These are phyloP conservation scores for Bujurquina vittata DNA, from an alignment of 2,113 vertebrate species.

Conservation along the genomic window DNA sequence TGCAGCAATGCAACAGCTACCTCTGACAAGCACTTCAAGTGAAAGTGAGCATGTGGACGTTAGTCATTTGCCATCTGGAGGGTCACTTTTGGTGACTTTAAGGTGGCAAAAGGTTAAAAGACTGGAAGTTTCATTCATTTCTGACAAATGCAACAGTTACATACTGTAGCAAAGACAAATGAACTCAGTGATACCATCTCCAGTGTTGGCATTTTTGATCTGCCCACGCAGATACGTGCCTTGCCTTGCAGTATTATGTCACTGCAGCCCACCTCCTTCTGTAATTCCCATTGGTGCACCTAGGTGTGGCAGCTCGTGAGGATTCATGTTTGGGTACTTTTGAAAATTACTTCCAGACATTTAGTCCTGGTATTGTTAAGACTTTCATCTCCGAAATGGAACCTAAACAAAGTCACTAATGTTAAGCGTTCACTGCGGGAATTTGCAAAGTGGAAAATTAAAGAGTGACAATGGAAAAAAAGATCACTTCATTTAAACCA, in stretches of 20 bases:
- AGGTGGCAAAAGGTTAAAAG: constrained; percentile 41
- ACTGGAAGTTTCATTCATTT: constrained; percentile 21
- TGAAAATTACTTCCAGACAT: not conserved
- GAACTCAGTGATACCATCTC: constrained; percentile 11
- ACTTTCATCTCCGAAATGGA: not conserved
- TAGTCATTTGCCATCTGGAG: constrained; percentile 65
- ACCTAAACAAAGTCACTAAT: not conserved
- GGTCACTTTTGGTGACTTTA: constrained; percentile 48
- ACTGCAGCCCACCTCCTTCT: not conserved
- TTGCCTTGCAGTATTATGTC: constrained; percentile 10
- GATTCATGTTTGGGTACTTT: not conserved
- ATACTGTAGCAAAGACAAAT: not conserved
- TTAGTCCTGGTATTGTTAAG: not conserved
- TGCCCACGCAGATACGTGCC: constrained; percentile 40
- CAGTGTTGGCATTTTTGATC: constrained; percentile 13
- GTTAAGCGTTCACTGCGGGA: constrained; percentile 1
- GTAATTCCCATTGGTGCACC: not conserved
- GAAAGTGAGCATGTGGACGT: constrained; percentile 46
- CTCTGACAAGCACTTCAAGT: constrained; percentile 20
- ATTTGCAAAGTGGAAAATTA: constrained; percentile 17
- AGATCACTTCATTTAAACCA: not conserved
- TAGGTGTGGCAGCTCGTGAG: not conserved
- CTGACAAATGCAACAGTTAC: not conserved
- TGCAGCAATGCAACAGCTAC: constrained; percentile 15
- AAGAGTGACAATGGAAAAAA: not conserved